Evolutionary conservation across 2,113 vertebrate species (phyloP), one percentile per base, ranked within the genome.

Genomic region (Festucalex cinctus): DNA sequence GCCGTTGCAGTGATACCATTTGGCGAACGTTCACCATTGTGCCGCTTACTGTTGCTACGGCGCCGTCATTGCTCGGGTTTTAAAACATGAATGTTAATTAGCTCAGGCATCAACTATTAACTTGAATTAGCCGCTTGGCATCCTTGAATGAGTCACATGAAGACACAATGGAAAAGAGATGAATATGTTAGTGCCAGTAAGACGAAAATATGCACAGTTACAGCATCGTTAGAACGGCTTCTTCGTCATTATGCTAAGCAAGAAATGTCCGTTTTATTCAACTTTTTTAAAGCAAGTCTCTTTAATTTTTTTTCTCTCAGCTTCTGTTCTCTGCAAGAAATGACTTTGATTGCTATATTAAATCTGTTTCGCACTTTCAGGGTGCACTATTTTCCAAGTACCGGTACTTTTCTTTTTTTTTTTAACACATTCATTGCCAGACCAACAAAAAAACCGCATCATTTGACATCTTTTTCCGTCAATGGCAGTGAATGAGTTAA

Each of bases 271-370:
- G 17, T 71, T 75, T 74, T 43, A 28, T 66, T 56, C 32, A 14
- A 32, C 13, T 43, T 26, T 32, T 13, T 22, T 53, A 46, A 78
- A 77, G 80, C 66, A 73, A 61, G 74, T 80, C 80, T 85, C 77
- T 76, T 89, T 90, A 81, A 89, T 89, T 82, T 88, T 87, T 90
- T 89, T 77, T 70, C 86, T 70, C 71, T 76, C 69, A 87, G 70
- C 71, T 77, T 66, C 73, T 80, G 82, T 61, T 84, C 85, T 77
- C 71, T 78, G 74, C 80, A 66, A 85, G 78, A 80, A 85, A 85
- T 75, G 75, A 66, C 88, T 86, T 88, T 88, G 85, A 89, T 90
- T 86, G 80, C 72, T 79, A 72, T 69, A 65, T 80, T 71, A 65
- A 64, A 69, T 75, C 51, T 69, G 63, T 75, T 80, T 81, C 32